phyloP scores from a whole-genome alignment of 2,797 vertebrate species.

The Eospalax fontanierii region DNA sequence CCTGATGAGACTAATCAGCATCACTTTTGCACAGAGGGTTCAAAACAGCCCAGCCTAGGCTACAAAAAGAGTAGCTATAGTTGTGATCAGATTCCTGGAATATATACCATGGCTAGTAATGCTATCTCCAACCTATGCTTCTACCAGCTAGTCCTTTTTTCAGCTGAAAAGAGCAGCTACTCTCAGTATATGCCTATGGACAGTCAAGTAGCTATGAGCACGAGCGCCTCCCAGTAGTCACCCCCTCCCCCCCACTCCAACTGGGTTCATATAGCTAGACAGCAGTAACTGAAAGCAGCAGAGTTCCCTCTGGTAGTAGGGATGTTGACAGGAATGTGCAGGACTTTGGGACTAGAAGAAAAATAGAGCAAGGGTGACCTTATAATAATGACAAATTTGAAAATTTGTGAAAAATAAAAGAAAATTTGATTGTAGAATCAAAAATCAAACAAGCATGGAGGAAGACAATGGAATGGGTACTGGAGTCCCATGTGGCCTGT shows the following conservation, averaged over 20 bases:
- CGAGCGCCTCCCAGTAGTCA: neutral
- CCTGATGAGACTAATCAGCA: slow-evolving; percentile 89
- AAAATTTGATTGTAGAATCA: slow-evolving; percentile 94
- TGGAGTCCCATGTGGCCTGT: neutral
- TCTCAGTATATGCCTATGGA: neutral
- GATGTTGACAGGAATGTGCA: slow-evolving; percentile 67
- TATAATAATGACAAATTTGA: slow-evolving; percentile 90
- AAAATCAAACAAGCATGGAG: slow-evolving; percentile 89
- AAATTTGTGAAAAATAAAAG: slow-evolving; percentile 92
- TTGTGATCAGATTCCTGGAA: slow-evolving; percentile 69
- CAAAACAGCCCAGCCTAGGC: neutral
- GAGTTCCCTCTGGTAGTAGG: slow-evolving; percentile 92
- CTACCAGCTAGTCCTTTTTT: neutral
- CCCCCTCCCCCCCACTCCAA: too few species aligned
- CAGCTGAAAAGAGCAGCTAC: neutral
- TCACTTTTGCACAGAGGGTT: neutral
- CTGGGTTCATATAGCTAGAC: slow-evolving; percentile 93
- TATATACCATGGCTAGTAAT: neutral
- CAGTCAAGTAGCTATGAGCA: neutral
- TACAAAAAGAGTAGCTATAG: neutral
- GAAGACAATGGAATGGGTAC: neutral
- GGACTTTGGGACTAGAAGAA: slow-evolving; percentile 87
- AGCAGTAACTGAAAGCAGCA: slow-evolving; percentile 91
- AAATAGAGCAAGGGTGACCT: slow-evolving; percentile 38
- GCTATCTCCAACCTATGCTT: neutral